Evolutionary conservation across 2,797 vertebrate species (phyloP).

Genomic region (Coluber constrictor): DNA sequence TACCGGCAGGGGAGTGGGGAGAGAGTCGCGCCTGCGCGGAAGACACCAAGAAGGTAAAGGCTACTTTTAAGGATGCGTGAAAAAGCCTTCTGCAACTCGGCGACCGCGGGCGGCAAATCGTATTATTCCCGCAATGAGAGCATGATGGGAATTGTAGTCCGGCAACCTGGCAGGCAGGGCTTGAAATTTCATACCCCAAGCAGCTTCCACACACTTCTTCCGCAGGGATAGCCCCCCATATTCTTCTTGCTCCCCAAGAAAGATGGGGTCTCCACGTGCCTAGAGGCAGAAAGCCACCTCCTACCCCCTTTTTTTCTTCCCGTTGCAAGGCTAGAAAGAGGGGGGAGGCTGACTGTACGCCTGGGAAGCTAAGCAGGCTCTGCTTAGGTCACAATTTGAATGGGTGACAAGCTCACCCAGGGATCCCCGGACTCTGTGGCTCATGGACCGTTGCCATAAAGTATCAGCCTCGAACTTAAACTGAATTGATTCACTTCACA

Average conservation of each 20-base stretch:
- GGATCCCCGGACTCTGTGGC: not conserved
- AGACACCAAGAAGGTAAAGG: not conserved
- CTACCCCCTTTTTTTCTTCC: no score
- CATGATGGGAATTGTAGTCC: not conserved
- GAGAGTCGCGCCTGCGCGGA: not conserved
- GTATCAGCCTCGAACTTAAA: not conserved
- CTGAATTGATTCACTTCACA: not conserved
- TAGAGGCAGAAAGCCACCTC: no score
- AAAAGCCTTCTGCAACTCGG: not conserved
- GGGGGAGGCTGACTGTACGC: not conserved
- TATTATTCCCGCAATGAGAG: not conserved
- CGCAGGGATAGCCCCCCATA: not conserved
- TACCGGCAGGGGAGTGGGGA: not conserved
- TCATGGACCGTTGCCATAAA: not conserved
- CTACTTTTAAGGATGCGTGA: not conserved
- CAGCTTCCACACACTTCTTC: not conserved
- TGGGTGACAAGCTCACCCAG: not conserved
- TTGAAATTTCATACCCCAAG: not conserved
- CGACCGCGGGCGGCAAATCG: not conserved
- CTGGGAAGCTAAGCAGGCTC: not conserved
- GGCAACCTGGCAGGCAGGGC: not conserved
- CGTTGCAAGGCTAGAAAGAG: not conserved
- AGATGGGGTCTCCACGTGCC: not conserved
- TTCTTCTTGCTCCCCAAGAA: not conserved
- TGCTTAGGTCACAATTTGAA: rapidly evolving